Evolutionary conservation across 2,888 invertebrate genomes (phyloP).

Genomic region (Drosophila suboccidentalis): DNA sequence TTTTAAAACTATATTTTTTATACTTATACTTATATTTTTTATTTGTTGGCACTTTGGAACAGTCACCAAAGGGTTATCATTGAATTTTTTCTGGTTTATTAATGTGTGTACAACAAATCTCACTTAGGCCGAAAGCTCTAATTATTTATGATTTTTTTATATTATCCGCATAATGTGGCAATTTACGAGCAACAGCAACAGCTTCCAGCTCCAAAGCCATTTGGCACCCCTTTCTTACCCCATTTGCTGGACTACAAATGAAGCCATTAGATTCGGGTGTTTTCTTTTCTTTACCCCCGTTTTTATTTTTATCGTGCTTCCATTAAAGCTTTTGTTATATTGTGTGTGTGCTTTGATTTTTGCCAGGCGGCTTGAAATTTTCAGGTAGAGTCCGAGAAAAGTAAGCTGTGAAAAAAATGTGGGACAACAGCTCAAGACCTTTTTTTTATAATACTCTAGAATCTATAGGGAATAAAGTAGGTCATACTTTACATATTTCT

Average conservation of each 20-base stretch:
- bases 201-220: conserved; percentile 19
- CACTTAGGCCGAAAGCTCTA: conserved; percentile 53
- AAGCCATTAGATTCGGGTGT: conserved; percentile 63
- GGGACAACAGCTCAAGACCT: conserved; percentile 16
- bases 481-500: not conserved
- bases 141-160: conserved; percentile 60
- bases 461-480: not conserved
- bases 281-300: conserved; percentile 8
- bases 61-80: conserved; percentile 6
- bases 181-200: conserved; percentile 48
- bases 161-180: conserved; percentile 57
- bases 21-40: not conserved
- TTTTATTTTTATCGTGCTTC: conserved; percentile 8
- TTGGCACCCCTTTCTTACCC: conserved; percentile 27
- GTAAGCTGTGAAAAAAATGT: conserved; percentile 40
- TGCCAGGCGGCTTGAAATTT: conserved; percentile 42
- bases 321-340: conserved; percentile 51
- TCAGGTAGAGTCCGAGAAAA: conserved; percentile 36
- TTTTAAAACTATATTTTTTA: too few relatives aligned
- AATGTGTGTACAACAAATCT: conserved; percentile 45
- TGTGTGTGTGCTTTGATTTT: conserved; percentile 57
- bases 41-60: not conserved
- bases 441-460: conserved; percentile 3
- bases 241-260: conserved; percentile 52
- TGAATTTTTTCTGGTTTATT: conserved; percentile 14